Base-by-base conservation (phyloP, 1,140 invertebrate genomes). In the Drosophila grimshawi region DNA sequence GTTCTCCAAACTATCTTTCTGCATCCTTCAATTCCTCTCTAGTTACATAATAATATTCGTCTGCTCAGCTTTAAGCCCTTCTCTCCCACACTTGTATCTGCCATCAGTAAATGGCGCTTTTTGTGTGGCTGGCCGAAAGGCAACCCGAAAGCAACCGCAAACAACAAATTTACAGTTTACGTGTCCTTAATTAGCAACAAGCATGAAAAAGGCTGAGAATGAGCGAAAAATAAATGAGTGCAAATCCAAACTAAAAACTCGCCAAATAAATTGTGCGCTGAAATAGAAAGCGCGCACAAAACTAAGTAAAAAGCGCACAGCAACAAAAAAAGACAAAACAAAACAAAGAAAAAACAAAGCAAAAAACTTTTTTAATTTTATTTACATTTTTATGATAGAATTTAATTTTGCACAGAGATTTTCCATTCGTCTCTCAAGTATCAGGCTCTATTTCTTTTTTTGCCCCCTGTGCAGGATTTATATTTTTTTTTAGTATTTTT, bases 121-220 rank as follows among this genome's bases (percentile, higher is more conserved):
- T 11, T 8, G 30, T 19, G n/a, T 6, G 35, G 51, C 39, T 41
- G 39, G 39, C 39, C 39, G 10, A 43, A 43, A 43, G 39, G 39
- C n/a, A 43, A 43, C 39, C 39, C 39, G n/a, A 43, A 8, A 43
- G 8, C 43, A 46, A 33, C 30, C 51, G 2, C 8, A 8, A 56
- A 41, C 30, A 41, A 41, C 45, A 62, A 74, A 41, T 46, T 60
- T 52, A 52, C 53, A 52, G 64, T 74, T 65, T 65, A 76, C 51
- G 48, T 63, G 73, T 66, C 29, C 57, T 67, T 72, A 79, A 76
- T 72, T 76, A 76, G 67, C 61, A 65, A 61, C 55, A 32, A 64
- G 66, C 76, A 71, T 71, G 60, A 65, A 66, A 71, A 70, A 56
- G 51, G 29, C 55, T 51, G 37, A 67, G 10, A 61, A 35, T 10